Conservation (phyloP, 2,113 vertebrate genomes). For the Procapra przewalskii region DNA sequence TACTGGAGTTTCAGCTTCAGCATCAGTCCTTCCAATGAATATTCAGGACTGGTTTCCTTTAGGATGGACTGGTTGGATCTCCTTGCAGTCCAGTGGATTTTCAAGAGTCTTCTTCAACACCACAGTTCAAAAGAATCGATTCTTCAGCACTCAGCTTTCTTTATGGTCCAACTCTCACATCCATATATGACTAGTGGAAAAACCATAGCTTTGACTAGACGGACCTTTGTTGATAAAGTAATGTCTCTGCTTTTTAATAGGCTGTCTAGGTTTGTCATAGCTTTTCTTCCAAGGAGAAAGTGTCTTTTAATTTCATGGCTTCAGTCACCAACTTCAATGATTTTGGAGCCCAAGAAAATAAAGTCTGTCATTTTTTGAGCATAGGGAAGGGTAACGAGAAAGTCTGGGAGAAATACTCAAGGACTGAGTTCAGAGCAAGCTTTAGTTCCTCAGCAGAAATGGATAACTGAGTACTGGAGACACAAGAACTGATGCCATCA, state of each 20-base stretch:
- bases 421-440: not conserved
- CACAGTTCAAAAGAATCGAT: not conserved
- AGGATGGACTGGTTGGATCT: not conserved
- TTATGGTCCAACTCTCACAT: not conserved
- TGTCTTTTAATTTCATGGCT: not conserved
- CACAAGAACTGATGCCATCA: rapidly evolving
- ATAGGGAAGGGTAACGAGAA: rapidly evolving
- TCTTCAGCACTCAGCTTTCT: not conserved
- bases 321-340: not conserved
- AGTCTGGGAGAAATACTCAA: not conserved
- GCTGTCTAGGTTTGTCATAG: not conserved
- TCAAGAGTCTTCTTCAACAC: not conserved
- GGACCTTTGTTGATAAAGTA: not conserved
- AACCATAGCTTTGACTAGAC: not conserved
- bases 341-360: not conserved
- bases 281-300: not conserved
- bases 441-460: not conserved
- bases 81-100: not conserved
- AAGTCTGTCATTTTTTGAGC: not conserved
- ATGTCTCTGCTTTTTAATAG: not conserved
- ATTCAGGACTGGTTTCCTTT: not conserved
- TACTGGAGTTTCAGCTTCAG: not conserved
- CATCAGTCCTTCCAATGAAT: not conserved
- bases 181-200: not conserved
- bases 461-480: too few relatives aligned